These are phyloP conservation scores for Cheilosia soror DNA, from an alignment of 2,888 invertebrate genomes.

Conservation along the genomic window DNA sequence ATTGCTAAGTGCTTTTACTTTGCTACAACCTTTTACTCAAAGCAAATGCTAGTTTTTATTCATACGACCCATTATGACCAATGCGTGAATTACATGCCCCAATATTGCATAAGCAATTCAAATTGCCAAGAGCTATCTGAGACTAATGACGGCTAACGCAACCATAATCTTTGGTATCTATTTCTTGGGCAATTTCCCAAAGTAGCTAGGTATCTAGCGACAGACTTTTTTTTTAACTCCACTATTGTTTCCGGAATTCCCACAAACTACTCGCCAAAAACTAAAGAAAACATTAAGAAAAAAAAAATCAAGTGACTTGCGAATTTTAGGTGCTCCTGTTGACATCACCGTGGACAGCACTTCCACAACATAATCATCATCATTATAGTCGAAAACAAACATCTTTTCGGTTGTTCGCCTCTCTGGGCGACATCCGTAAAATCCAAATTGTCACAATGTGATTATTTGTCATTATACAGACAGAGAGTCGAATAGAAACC, in stretches of 20 bases:
- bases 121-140: no score
- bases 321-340: slow-evolving; percentile 29
- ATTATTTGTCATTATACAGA: slow-evolving; percentile 62
- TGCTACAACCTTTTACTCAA: no score
- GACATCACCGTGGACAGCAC: slow-evolving; percentile 14
- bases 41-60: no score
- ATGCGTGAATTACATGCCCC: no score
- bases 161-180: background rate
- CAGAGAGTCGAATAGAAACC: background rate
- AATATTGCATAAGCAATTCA: no score
- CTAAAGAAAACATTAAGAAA: background rate
- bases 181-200: slow-evolving; percentile 8
- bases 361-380: slow-evolving; percentile 9
- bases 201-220: slow-evolving; percentile 8
- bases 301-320: slow-evolving; percentile 32
- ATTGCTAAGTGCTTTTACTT: no score
- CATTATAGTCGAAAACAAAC: slow-evolving; percentile 31
- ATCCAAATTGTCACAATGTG: slow-evolving; percentile 54
- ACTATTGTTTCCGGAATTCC: slow-evolving; percentile 17
- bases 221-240: slow-evolving; percentile 22
- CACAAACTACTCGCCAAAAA: background rate
- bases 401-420: slow-evolving; percentile 42
- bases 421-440: slow-evolving; percentile 20
- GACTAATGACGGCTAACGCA: no score
- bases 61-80: no score